These are phyloP conservation scores for Tubulanus polymorphus DNA, from an alignment of 2,888 invertebrate species.

Conservation along the genomic window DNA sequence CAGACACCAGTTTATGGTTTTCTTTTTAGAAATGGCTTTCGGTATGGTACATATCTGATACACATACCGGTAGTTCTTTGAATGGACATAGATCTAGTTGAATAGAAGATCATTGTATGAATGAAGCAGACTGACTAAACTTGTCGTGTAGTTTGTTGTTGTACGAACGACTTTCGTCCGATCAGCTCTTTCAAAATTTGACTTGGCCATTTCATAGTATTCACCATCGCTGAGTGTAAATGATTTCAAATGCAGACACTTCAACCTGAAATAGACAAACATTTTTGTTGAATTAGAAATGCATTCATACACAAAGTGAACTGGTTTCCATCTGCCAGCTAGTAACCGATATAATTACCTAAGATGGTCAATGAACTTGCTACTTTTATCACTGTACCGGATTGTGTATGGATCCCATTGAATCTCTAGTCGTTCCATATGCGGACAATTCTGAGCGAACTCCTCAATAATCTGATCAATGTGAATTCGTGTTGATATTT, in stretches of 20 bases:
- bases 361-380: constrained; percentile 96
- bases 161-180: constrained; percentile 93
- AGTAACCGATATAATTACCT: constrained; percentile 58
- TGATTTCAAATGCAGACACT: constrained; percentile 87
- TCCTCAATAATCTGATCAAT: constrained; percentile 98
- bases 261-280: constrained; percentile 61
- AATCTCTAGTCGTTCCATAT: constrained; percentile 85
- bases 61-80: no score
- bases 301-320: no score
- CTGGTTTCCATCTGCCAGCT: no score
- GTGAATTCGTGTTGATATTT: constrained; percentile 71
- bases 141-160: constrained; percentile 91
- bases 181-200: constrained; percentile 98
- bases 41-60: no score
- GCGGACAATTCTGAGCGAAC: constrained; percentile 86
- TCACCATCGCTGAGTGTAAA: constrained; percentile 95
- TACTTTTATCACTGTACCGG: constrained; percentile 97
- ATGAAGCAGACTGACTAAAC: constrained; percentile 84
- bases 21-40: no score
- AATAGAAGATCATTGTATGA: constrained; percentile 95
- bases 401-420: constrained; percentile 99
- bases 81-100: no score
- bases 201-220: constrained; percentile 98
- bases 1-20: no score
- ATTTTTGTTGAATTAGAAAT: no score